Percentiles rank a stretch among this genome's conserved stretches.
Conservation (phyloP, 2,888 invertebrate species). For the Polydrusus cervinus region DNA sequence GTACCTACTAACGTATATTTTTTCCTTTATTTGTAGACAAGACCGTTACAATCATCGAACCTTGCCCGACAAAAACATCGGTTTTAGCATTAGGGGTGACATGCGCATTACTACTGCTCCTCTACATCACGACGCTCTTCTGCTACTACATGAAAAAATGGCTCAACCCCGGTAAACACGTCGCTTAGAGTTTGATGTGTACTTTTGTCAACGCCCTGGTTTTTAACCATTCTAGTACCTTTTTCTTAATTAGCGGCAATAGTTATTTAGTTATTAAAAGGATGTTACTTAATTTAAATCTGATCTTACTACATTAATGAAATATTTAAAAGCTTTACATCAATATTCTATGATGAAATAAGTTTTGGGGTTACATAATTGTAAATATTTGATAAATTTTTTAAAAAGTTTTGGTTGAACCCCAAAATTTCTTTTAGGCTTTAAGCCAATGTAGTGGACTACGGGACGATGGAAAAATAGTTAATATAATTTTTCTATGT, state of each 20-base stretch:
- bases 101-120: conserved; percentile 89
- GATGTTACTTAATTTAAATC: background rate
- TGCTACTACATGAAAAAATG: conserved; percentile 96
- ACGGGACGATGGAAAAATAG: too few relatives aligned
- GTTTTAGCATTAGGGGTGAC: conserved; percentile 93
- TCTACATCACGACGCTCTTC: conserved; percentile 93
- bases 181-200: too few relatives aligned
- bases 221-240: conserved; percentile 33
- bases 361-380: conserved; percentile 42
- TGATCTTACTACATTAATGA: conserved; percentile 15
- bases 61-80: conserved; percentile 93
- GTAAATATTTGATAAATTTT: conserved; percentile 32
- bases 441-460: background rate
- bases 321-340: background rate
- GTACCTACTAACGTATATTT: too few relatives aligned
- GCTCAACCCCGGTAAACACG: conserved; percentile 88
- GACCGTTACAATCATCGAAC: conserved; percentile 92
- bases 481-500: too few relatives aligned
- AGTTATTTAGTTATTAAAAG: too few relatives aligned
- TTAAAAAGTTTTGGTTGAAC: conserved; percentile 18
- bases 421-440: conserved; percentile 37
- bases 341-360: background rate
- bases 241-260: conserved; percentile 23
- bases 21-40: conserved; percentile 78
- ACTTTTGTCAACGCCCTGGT: too few relatives aligned